Percentiles rank a stretch among this genome's conserved stretches.
phyloP scores from a whole-genome alignment of 2,888 invertebrate genomes.

The Microctonus brassicae region DNA sequence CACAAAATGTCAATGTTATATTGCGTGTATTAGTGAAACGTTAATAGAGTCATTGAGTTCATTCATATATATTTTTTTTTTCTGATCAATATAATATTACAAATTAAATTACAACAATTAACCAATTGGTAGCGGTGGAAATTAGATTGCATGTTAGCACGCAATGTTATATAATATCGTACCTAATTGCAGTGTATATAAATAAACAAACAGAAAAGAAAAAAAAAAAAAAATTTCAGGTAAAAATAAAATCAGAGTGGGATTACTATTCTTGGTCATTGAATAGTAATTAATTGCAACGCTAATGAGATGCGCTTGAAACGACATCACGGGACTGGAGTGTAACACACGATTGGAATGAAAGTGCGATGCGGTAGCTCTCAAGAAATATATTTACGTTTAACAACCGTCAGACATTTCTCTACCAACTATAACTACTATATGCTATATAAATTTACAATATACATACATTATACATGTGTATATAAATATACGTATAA shows the following conservation, averaged over 20 bases:
- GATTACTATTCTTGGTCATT: slow-evolving; percentile 34
- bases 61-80: no score
- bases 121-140: background rate
- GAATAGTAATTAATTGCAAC: slow-evolving; percentile 53
- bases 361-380: slow-evolving; percentile 43
- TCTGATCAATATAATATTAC: background rate
- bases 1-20: background rate
- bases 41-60: background rate
- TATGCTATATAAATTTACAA: background rate
- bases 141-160: slow-evolving; percentile 5
- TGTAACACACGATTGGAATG: slow-evolving; percentile 43
- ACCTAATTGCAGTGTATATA: no score
- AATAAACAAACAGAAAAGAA: background rate
- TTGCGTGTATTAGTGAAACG: background rate
- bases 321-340: slow-evolving; percentile 47
- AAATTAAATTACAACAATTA: slow-evolving; percentile 21
- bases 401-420: background rate
- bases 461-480: background rate
- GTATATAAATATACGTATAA: background rate
- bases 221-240: background rate
- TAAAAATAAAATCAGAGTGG: background rate
- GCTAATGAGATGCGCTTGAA: slow-evolving; percentile 55
- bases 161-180: background rate
- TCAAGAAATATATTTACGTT: background rate
- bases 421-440: background rate